Conservation (phyloP, 2,888 invertebrate species). For the Agrotis puta region DNA sequence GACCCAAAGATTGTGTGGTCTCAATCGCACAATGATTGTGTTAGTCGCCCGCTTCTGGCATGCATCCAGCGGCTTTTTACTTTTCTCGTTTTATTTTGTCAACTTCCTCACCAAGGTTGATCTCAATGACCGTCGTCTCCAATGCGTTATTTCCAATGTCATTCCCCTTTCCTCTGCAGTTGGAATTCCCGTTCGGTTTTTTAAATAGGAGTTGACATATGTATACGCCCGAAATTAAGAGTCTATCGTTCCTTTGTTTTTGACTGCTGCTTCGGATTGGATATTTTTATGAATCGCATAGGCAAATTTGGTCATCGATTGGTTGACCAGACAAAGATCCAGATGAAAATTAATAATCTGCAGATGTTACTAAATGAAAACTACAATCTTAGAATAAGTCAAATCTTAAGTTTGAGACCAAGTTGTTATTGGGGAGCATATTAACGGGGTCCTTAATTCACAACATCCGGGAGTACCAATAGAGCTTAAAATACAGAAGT, state of each 20-base stretch:
- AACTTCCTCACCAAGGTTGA: conserved; percentile 83
- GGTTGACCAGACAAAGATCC: too few relatives aligned
- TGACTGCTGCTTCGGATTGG: too few relatives aligned
- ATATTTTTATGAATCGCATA: too few relatives aligned
- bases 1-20: conserved; percentile 43
- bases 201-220: not conserved
- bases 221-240: too few relatives aligned
- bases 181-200: conserved; percentile 37
- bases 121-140: conserved; percentile 72
- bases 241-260: too few relatives aligned
- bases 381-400: not conserved
- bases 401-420: not conserved
- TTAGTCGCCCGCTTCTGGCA: conserved; percentile 72
- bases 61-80: conserved; percentile 80
- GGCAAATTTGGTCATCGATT: too few relatives aligned
- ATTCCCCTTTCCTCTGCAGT: conserved; percentile 73
- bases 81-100: conserved; percentile 83
- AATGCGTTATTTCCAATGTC: conserved; percentile 76
- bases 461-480: conserved; percentile 18
- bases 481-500: conserved; percentile 12
- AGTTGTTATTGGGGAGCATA: not conserved
- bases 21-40: conserved; percentile 54
- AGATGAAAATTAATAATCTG: not conserved
- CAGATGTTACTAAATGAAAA: not conserved
- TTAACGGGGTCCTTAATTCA: conserved; percentile 11